A percentile compares a stretch with the other conserved stretches of the same genome.
phyloP scores from a whole-genome alignment of 2,797 vertebrate genomes.

The Carapus acus region DNA sequence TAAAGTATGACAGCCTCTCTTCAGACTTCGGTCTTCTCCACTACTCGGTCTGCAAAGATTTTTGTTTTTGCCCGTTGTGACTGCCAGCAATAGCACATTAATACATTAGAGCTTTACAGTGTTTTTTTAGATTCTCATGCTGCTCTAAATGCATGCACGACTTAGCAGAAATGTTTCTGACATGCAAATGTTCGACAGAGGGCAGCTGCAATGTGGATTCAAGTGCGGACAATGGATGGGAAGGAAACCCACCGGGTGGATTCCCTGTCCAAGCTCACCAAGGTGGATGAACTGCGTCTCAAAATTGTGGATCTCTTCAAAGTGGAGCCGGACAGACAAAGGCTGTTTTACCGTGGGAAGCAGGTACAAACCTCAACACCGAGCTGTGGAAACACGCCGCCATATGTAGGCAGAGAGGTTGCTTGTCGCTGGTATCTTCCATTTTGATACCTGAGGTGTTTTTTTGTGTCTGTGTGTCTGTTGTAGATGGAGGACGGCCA shows the following conservation, averaged over 20 bases:
- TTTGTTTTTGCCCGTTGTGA: too few relatives aligned
- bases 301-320: conserved; percentile 85
- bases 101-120: too few relatives aligned
- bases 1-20: too few relatives aligned
- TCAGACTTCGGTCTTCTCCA: too few relatives aligned
- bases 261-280: conserved; percentile 93
- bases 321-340: conserved; percentile 82
- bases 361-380: conserved; percentile 73
- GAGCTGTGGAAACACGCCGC: too few relatives aligned
- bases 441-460: conserved; percentile 14
- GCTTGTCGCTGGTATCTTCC: too few relatives aligned
- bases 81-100: too few relatives aligned
- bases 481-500: conserved; percentile 96
- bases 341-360: conserved; percentile 93
- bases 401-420: too few relatives aligned
- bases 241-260: conserved; percentile 87
- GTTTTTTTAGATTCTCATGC: too few relatives aligned
- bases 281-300: conserved; percentile 84
- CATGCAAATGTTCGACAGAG: conserved; percentile 49
- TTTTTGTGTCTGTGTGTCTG: not conserved
- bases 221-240: conserved; percentile 98
- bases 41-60: too few relatives aligned
- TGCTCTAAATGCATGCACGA: too few relatives aligned
- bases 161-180: not conserved
- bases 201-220: conserved; percentile 93